A percentile compares a stretch with the other conserved stretches of the same genome.
Evolutionary conservation across 1,140 invertebrate genomes (phyloP).

Genomic region (Ruditapes philippinarum): DNA sequence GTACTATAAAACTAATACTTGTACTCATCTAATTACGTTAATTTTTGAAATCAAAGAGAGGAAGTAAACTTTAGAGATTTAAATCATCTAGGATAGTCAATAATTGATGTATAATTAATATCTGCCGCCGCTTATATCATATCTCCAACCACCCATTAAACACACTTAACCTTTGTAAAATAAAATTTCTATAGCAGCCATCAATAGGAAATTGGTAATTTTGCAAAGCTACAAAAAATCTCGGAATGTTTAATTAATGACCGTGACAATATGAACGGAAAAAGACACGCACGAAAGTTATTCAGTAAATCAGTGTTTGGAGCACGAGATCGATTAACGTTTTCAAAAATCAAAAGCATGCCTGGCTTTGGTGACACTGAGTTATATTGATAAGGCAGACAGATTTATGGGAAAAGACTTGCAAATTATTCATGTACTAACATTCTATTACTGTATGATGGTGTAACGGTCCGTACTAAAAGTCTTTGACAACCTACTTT

Average conservation of each 20-base stretch:
- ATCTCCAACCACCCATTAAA: background rate
- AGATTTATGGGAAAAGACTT: background rate
- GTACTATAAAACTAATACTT: no score
- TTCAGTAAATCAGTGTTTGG: constrained; percentile 18
- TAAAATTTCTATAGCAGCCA: background rate
- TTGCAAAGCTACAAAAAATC: background rate
- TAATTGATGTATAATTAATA: background rate
- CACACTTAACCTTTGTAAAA: background rate
- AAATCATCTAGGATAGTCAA: background rate
- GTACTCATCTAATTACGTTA: no score
- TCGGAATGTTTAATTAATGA: background rate
- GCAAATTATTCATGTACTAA: constrained; percentile 12
- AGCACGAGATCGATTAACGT: background rate
- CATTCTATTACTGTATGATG: background rate
- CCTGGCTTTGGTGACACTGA: background rate
- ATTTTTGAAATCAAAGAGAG: no score
- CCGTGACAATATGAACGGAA: constrained; percentile 4
- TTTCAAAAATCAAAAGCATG: constrained; percentile 26
- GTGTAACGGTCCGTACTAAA: background rate
- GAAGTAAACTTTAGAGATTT: background rate
- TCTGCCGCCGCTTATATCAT: background rate
- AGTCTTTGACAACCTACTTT: background rate
- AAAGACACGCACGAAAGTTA: constrained; percentile 10
- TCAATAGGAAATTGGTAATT: background rate
- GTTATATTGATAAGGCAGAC: background rate